Conservation (phyloP, 1,140 invertebrate species). For the Ceratina calcarata region DNA sequence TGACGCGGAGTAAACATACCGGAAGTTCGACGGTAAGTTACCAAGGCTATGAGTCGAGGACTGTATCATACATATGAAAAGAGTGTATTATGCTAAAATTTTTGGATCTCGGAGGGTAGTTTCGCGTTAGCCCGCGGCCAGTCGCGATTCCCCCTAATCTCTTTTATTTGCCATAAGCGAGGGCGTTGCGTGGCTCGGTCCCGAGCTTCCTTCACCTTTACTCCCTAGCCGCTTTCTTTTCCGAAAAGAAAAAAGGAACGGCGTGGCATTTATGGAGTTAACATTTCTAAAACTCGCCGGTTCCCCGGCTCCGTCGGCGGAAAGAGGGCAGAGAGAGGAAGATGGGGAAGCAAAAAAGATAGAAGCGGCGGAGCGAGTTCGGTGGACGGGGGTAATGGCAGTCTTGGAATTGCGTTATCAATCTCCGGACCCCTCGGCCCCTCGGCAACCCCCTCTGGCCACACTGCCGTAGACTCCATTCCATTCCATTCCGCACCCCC, state of each 20-base stretch:
- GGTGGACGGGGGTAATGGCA: conserved; percentile 79
- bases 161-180: conserved; percentile 53
- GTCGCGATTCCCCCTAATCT: conserved; percentile 48
- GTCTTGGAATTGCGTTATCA: conserved; percentile 82
- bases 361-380: conserved; percentile 75
- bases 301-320: conserved; percentile 62
- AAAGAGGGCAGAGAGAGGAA: conserved; percentile 54
- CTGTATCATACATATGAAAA: no score
- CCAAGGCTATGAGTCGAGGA: no score
- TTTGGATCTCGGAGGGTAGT: not conserved
- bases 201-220: conserved; percentile 25
- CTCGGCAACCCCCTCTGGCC: conserved; percentile 62
- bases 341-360: conserved; percentile 76
- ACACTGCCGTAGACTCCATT: conserved; percentile 74
- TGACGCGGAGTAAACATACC: no score
- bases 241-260: conserved; percentile 54
- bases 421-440: conserved; percentile 76
- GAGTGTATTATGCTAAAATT: not conserved
- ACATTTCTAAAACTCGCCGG: conserved; percentile 80
- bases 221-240: conserved; percentile 7
- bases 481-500: conserved; percentile 72
- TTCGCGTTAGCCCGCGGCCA: conserved; percentile 1
- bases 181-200: conserved; percentile 25
- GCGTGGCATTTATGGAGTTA: conserved; percentile 80
- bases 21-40: no score